phyloP scores from a whole-genome alignment of 2,113 vertebrate genomes.

The Menidia beryllina region DNA sequence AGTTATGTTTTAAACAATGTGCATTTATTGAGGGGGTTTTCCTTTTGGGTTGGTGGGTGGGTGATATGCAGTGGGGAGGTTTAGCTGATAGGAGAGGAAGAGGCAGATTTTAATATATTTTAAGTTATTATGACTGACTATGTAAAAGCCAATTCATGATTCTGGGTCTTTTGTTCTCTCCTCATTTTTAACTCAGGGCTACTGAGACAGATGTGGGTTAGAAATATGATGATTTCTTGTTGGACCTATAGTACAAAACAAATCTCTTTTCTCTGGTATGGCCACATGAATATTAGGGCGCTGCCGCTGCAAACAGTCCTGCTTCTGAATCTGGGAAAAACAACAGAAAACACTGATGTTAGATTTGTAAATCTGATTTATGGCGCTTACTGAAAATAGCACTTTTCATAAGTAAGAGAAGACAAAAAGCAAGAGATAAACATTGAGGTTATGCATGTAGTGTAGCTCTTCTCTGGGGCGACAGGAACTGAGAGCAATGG shows the following conservation, averaged over 20 bases:
- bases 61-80: slow-evolving; percentile 65
- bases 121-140: slow-evolving; percentile 77
- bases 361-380: slow-evolving; percentile 42
- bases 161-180: slow-evolving; percentile 66
- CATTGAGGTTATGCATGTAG: slow-evolving; percentile 63
- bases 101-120: slow-evolving; percentile 82
- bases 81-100: slow-evolving; percentile 53
- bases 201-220: slow-evolving; percentile 79
- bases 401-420: slow-evolving; percentile 74
- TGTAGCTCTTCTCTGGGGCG: slow-evolving; percentile 63
- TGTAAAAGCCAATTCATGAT: slow-evolving; percentile 76
- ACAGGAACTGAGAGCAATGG: slow-evolving; percentile 19
- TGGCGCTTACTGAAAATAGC: slow-evolving; percentile 75
- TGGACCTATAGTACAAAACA: slow-evolving; percentile 70
- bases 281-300: slow-evolving; percentile 30
- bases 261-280: slow-evolving; percentile 33
- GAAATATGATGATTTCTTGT: slow-evolving; percentile 67
- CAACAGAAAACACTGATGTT: slow-evolving; percentile 36
- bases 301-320: slow-evolving; percentile 47
- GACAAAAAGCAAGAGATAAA: slow-evolving; percentile 42
- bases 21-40: slow-evolving; percentile 71
- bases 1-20: slow-evolving; percentile 72
- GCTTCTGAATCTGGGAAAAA: slow-evolving; percentile 49
- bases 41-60: slow-evolving; percentile 47
- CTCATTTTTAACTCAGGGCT: slow-evolving; percentile 82